phyloP scores from a whole-genome alignment of 2,113 vertebrate genomes.

The Pseudorasbora parva region DNA sequence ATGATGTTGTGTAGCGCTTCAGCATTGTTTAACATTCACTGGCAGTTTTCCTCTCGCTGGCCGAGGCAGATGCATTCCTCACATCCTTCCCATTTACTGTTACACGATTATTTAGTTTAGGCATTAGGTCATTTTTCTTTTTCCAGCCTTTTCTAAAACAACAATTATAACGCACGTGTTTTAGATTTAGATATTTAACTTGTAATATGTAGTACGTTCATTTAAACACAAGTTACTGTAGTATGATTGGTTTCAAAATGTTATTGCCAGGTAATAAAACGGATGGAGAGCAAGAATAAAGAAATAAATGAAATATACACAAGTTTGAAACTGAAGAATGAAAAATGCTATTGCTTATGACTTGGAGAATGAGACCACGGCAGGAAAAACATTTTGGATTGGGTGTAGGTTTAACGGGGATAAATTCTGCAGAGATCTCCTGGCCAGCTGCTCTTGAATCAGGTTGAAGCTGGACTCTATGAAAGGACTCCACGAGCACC shows the following conservation, averaged over 20 bases:
- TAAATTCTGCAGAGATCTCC: constrained; percentile 64
- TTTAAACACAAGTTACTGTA: background rate
- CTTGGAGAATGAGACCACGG: constrained; percentile 48
- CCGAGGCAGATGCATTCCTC: constrained; percentile 19
- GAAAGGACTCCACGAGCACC: constrained; percentile 66
- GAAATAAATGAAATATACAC: constrained; percentile 64
- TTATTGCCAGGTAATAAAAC: constrained; percentile 8
- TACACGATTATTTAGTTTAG: constrained; percentile 36
- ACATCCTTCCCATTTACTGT: constrained; percentile 33
- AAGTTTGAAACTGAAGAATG: constrained; percentile 64
- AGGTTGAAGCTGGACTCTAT: constrained; percentile 63
- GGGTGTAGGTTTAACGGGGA: constrained; percentile 64
- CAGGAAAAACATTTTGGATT: constrained; percentile 65
- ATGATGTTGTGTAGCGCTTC: constrained; percentile 30
- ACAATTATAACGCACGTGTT: background rate
- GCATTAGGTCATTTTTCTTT: constrained; percentile 11
- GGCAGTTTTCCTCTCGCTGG: constrained; percentile 18
- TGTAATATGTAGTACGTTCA: background rate
- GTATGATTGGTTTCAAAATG: background rate
- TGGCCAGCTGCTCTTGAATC: constrained; percentile 68
- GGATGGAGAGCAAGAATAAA: background rate
- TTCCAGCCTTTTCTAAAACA: background rate
- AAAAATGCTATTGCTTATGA: constrained; percentile 68
- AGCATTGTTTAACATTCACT: constrained; percentile 30
- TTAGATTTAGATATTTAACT: constrained; percentile 19